Percentiles rank a stretch among this genome's conserved stretches.
Evolutionary conservation across 2,888 invertebrate genomes (phyloP).

Genomic region (Leptarthrus brevirostris): DNA sequence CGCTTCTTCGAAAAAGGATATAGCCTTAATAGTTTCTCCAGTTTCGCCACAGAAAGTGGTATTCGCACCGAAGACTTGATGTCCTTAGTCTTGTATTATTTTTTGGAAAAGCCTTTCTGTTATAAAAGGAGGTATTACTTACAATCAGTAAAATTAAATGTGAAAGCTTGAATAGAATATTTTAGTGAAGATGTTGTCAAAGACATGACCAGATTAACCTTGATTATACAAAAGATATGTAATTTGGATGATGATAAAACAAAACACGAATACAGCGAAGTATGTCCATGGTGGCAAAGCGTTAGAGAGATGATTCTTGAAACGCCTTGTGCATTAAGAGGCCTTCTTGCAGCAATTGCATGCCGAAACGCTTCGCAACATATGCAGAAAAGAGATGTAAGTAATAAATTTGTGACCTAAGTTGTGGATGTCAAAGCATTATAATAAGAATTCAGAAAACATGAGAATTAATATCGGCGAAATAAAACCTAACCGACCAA

Average conservation of each 20-base stretch:
- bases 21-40: slow-evolving; percentile 65
- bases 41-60: slow-evolving; percentile 57
- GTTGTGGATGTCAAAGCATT: no score
- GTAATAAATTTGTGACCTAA: no score
- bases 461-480: no score
- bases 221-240: slow-evolving; percentile 75
- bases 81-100: slow-evolving; percentile 76
- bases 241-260: slow-evolving; percentile 73
- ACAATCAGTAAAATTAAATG: background rate
- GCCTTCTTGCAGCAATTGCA: slow-evolving; percentile 84
- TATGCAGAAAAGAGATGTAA: slow-evolving; percentile 60
- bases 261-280: slow-evolving; percentile 74
- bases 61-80: slow-evolving; percentile 74
- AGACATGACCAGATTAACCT: slow-evolving; percentile 77
- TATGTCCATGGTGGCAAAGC: slow-evolving; percentile 85
- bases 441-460: no score
- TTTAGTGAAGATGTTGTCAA: slow-evolving; percentile 66
- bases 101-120: slow-evolving; percentile 74
- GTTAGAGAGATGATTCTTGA: slow-evolving; percentile 79
- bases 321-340: slow-evolving; percentile 79
- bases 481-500: no score
- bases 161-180: slow-evolving; percentile 60
- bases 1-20: slow-evolving; percentile 63
- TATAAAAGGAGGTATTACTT: slow-evolving; percentile 61
- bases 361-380: slow-evolving; percentile 79